Percentiles rank a stretch among this genome's conserved stretches.
Conservation (phyloP, 2,113 vertebrate genomes). For the Chrysochloris asiatica region DNA sequence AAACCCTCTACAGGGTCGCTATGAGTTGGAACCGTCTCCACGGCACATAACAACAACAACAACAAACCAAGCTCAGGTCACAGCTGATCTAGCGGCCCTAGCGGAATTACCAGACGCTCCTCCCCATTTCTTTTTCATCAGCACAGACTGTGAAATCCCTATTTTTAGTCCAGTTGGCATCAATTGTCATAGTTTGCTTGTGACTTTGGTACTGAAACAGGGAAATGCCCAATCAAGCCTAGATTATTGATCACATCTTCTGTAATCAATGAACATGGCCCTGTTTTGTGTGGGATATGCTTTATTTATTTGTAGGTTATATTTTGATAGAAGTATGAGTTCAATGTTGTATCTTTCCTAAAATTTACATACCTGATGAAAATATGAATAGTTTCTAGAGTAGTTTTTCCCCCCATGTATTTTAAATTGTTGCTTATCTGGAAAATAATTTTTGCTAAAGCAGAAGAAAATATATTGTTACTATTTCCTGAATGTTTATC, state of each 20-base stretch:
- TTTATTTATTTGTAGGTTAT: conserved; percentile 25
- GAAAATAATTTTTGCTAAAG: conserved; percentile 53
- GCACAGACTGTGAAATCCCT: background rate
- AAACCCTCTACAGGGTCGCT: too few species aligned
- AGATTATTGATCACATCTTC: background rate
- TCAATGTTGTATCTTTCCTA: conserved; percentile 27
- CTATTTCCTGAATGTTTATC: conserved; percentile 41
- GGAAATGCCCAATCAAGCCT: background rate
- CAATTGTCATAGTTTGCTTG: background rate
- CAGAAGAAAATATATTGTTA: background rate
- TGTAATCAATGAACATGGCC: background rate
- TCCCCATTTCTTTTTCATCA: background rate
- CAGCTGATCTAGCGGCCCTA: conserved; percentile 9
- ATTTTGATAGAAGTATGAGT: conserved; percentile 23
- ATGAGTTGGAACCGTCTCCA: too few species aligned
- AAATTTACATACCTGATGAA: conserved; percentile 24
- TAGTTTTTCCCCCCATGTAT: background rate
- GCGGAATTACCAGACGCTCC: conserved; percentile 18
- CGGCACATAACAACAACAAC: too few species aligned
- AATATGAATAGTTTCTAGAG: conserved; percentile 7
- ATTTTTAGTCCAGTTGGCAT: too few species aligned
- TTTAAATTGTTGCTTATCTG: background rate
- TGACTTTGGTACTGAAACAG: background rate
- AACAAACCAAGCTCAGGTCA: background rate
- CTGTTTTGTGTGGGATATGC: background rate